Evolutionary conservation across 2,797 vertebrate species (phyloP).

Genomic region (Catharus ustulatus): DNA sequence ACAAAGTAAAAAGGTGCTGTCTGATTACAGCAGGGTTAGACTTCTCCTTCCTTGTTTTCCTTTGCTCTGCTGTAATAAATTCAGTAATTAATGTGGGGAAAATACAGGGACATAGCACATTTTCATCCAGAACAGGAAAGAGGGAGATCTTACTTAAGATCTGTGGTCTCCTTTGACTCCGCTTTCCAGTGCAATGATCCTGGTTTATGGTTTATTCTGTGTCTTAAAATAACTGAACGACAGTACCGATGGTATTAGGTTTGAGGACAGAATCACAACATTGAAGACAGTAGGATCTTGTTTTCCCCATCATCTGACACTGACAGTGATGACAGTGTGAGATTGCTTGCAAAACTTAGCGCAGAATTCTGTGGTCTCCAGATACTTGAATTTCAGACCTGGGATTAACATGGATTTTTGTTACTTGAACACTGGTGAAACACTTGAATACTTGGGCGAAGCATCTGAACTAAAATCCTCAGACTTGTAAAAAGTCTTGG

Average conservation of each 20-base stretch:
- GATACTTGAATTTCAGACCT: not conserved
- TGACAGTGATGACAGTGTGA: not conserved
- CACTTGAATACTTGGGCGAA: not conserved
- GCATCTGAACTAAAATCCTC: not conserved
- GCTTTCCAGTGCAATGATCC: not conserved
- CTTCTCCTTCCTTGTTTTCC: not conserved
- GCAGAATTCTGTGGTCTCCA: not conserved
- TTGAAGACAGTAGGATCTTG: not conserved
- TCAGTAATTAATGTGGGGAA: not conserved
- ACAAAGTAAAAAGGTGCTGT: not conserved
- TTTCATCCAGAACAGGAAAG: not conserved
- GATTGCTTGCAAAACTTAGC: not conserved
- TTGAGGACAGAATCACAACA: not conserved
- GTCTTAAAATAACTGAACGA: not conserved
- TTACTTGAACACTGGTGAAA: not conserved
- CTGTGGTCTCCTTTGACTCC: not conserved
- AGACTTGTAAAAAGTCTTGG: not conserved
- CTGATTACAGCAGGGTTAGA: not conserved
- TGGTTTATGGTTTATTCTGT: not conserved
- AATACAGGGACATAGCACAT: not conserved
- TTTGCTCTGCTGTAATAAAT: not conserved
- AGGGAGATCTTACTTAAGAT: not conserved
- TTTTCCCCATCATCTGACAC: not conserved
- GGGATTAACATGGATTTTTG: not conserved
- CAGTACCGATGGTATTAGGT: not conserved